Evolutionary conservation across 2,797 vertebrate genomes (phyloP), one percentile per base, ranked within the genome.

Genomic region (Eurystomus glaucurus): DNA sequence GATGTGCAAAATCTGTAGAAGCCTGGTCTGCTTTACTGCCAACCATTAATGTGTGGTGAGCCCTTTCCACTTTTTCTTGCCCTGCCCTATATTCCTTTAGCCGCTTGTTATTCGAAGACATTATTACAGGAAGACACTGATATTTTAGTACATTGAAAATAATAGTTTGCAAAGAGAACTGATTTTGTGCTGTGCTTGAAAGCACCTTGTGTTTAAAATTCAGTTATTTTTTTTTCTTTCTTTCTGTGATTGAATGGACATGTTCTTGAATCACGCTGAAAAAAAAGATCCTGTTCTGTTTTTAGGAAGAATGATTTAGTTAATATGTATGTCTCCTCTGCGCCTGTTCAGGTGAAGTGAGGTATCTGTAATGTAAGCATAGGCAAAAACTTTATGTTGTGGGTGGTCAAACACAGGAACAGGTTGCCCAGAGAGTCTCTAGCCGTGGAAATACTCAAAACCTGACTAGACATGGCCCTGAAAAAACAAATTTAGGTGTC

Each of bases 401-500:
- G 46, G 5, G 5, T 65, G 20, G 16, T 55, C 31, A 85, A 74
- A 65, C 33, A 60, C 20, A 28, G 57, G 52, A 69, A 21, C n/a
- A 57, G 45, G 20, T 54, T 94, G 8, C 9, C 17, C 7, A 19
- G 68, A 35, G 81, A 72, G 9, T 43, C 50, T 81, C 60, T 81
- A n/a, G 16, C 28, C 3, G 4, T 45, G 39, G 45, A 68, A 75
- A 6, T 58, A 51, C 13, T 85, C 5, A 28, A 64, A 81, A 41
- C 28, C 16, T 9, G 8, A 20, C 33, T 52, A 23, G 25, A 28
- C 23, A 1, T 37, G 35, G 16, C 20, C 31, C 16, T 58, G 68
- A 75, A 69, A 0, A 3, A 52, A 14, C 0, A 0, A 20, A 11
- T 69, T 2, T 58, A 9, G 14, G 22, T 87, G 51, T 13, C 26